phyloP scores from a whole-genome alignment of 2,888 invertebrate genomes.

The Dyspetes luteomarginatus region DNA sequence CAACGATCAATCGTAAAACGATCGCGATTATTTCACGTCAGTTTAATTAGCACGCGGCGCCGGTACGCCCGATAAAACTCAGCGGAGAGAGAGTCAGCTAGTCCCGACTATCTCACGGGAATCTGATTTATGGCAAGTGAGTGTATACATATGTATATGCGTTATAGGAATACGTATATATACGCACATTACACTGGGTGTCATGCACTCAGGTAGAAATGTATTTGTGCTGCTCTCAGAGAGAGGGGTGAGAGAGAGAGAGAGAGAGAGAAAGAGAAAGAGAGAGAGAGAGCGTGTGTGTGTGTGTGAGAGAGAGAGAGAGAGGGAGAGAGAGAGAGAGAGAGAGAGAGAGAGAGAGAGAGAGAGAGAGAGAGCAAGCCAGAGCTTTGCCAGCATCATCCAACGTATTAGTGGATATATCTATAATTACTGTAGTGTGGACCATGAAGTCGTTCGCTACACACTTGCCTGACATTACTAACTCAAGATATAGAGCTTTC shows the following conservation, averaged over 20 bases:
- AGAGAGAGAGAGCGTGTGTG: too few species aligned
- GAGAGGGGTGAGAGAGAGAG: too few species aligned
- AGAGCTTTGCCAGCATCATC: constrained; percentile 10
- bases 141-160: constrained; percentile 60
- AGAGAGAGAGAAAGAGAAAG: too few species aligned
- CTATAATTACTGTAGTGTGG: constrained; percentile 15
- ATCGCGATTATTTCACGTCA: constrained; percentile 83
- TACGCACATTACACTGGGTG: neutral
- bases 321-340: neutral
- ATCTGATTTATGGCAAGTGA: constrained; percentile 83
- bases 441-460: constrained; percentile 35
- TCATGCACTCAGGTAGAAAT: neutral
- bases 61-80: constrained; percentile 82
- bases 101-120: constrained; percentile 81
- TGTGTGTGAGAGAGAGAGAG: neutral
- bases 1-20: constrained; percentile 82
- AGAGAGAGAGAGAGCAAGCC: constrained; percentile 6
- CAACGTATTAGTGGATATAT: constrained; percentile 33
- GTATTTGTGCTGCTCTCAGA: neutral
- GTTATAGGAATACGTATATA: constrained; percentile 21
- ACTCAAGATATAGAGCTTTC: constrained; percentile 40
- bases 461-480: constrained; percentile 30
- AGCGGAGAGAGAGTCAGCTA: constrained; percentile 79
- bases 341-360: neutral
- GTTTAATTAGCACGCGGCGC: constrained; percentile 83